phyloP scores from a whole-genome alignment of 2,888 invertebrate species.

The Lasioglossum morio region DNA sequence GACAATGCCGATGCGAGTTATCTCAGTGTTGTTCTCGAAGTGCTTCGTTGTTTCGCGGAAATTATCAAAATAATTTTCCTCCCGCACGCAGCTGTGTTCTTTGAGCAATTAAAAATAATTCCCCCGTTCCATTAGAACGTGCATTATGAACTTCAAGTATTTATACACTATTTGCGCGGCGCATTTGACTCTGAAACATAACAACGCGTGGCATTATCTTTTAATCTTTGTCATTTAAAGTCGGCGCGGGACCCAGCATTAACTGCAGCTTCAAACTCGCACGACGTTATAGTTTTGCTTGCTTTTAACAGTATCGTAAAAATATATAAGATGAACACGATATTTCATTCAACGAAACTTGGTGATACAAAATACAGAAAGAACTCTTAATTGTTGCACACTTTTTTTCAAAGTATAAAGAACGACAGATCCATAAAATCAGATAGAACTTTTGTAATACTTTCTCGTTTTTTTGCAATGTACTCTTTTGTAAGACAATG shows the following conservation, averaged over 20 bases:
- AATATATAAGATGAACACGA: background rate
- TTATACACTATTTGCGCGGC: slow-evolving; percentile 11
- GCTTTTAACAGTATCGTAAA: too few relatives aligned
- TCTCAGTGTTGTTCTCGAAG: background rate
- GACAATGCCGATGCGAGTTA: too few relatives aligned
- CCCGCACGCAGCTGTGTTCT: background rate
- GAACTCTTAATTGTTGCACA: background rate
- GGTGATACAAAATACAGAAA: background rate
- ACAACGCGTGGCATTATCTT: slow-evolving; percentile 43
- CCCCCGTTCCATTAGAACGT: slow-evolving; percentile 6
- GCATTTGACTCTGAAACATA: background rate
- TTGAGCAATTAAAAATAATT: slow-evolving; percentile 20
- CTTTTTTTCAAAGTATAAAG: background rate
- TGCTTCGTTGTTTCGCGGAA: background rate
- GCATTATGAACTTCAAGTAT: slow-evolving; percentile 13
- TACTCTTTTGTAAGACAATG: background rate
- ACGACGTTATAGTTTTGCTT: background rate
- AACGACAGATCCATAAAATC: background rate
- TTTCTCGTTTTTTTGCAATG: background rate
- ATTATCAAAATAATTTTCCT: background rate
- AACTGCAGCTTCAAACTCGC: slow-evolving; percentile 10
- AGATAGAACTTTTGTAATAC: background rate
- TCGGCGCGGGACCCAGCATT: slow-evolving; percentile 9
- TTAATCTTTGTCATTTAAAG: slow-evolving; percentile 28
- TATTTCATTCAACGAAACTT: background rate